Evolutionary conservation across 2,113 vertebrate species (phyloP).

Genomic region (Carassius carassius): DNA sequence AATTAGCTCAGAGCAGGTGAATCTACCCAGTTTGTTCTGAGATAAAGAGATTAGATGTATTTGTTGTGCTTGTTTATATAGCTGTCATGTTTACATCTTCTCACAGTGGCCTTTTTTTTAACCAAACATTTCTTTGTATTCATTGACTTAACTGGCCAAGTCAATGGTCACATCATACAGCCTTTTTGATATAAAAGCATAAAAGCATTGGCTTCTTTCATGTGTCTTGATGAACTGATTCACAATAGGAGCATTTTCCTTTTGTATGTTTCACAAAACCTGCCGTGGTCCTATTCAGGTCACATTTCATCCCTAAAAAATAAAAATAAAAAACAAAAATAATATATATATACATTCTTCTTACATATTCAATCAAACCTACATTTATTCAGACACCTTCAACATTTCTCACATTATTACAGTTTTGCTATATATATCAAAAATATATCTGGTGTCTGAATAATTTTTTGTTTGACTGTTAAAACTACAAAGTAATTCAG

Average conservation of each 20-base stretch:
- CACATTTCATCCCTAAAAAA: neutral
- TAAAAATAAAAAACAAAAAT: no score
- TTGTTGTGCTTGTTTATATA: conserved; percentile 40
- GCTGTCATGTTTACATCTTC: conserved; percentile 41
- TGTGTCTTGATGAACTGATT: neutral
- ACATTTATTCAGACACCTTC: no score
- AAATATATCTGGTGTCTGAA: no score
- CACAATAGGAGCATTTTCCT: neutral
- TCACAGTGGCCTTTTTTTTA: conserved; percentile 13
- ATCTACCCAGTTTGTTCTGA: conserved; percentile 35
- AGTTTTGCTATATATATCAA: no score
- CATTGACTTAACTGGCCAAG: neutral
- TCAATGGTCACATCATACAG: neutral
- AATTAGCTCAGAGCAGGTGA: conserved; percentile 28
- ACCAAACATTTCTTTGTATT: conserved; percentile 9
- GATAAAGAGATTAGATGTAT: conserved; percentile 26
- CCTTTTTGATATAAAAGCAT: neutral
- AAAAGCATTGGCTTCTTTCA: neutral
- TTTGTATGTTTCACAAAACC: neutral
- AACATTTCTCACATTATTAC: no score
- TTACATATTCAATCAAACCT: no score
- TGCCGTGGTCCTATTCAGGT: neutral
- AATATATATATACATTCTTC: no score
- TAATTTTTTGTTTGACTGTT: no score
- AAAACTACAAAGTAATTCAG: no score